phyloP scores from a whole-genome alignment of 2,797 vertebrate genomes.

The Aldrovandia affinis region DNA sequence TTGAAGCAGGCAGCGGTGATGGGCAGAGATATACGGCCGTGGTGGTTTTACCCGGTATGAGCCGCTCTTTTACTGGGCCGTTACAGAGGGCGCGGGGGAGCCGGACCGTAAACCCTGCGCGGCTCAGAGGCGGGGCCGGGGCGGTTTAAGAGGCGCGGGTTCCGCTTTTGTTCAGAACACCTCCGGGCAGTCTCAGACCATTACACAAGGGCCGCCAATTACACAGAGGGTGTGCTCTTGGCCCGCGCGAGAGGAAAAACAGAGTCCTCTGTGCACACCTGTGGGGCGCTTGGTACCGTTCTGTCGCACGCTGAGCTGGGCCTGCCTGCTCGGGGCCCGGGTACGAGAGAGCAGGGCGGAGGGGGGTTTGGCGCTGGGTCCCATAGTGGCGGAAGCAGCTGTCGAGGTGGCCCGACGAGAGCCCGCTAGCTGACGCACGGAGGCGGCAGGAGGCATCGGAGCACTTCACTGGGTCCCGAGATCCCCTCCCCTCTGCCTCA shows the following conservation, averaged over 20 bases:
- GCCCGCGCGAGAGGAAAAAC: too few species aligned
- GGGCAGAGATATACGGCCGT: not conserved
- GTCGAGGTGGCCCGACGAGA: too few species aligned
- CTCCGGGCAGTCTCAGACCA: constrained; percentile 47
- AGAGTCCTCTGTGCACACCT: too few species aligned
- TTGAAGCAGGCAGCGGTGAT: not conserved
- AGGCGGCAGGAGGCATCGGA: not conserved
- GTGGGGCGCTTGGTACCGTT: too few species aligned
- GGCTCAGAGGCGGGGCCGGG: constrained; percentile 35
- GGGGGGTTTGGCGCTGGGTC: too few species aligned
- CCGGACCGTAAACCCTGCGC: not conserved
- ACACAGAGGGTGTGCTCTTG: constrained; percentile 15
- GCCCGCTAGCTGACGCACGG: too few species aligned
- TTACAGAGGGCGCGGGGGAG: not conserved
- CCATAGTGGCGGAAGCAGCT: too few species aligned
- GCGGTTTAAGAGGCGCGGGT: constrained; percentile 22
- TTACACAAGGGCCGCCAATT: constrained; percentile 57
- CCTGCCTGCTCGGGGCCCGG: too few species aligned
- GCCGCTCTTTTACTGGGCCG: not conserved
- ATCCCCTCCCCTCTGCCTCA: not conserved
- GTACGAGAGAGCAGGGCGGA: too few species aligned
- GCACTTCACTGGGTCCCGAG: not conserved
- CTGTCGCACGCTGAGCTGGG: too few species aligned
- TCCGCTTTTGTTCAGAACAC: constrained; percentile 45
- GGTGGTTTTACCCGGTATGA: not conserved